A percentile compares a stretch with the other conserved stretches of the same genome.
Evolutionary conservation across 2,888 invertebrate genomes (phyloP).

Genomic region (Epiblema foenella): DNA sequence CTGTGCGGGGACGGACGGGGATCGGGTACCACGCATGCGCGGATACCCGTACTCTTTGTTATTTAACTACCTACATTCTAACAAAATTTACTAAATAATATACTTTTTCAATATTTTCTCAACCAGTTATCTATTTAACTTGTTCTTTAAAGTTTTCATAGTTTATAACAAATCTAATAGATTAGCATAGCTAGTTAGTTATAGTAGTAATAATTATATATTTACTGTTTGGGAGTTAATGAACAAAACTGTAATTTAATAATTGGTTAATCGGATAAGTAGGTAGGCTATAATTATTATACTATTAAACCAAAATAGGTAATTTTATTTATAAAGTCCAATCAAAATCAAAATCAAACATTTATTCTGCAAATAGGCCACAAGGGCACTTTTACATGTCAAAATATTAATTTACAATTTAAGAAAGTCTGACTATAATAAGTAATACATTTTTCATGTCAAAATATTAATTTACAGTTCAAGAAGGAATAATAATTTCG

Average conservation of each 20-base stretch:
- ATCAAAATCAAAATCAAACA: no score
- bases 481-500: no score
- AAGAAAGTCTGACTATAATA: no score
- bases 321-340: conserved; percentile 17
- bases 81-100: conserved; percentile 28
- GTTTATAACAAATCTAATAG: conserved; percentile 42
- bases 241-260: conserved; percentile 28
- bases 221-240: conserved; percentile 33
- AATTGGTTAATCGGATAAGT: conserved; percentile 38
- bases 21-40: background rate
- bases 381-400: no score
- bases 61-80: conserved; percentile 39
- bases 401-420: no score
- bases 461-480: no score
- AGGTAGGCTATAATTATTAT: conserved; percentile 41
- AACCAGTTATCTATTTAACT: conserved; percentile 39
- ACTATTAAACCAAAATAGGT: conserved; percentile 23
- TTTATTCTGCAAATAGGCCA: no score
- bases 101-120: conserved; percentile 36
- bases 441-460: no score
- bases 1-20: conserved; percentile 11
- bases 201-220: conserved; percentile 22
- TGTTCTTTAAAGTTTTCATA: conserved; percentile 43
- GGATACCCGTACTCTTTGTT: conserved; percentile 8
- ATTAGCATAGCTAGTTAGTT: conserved; percentile 41